Percentiles rank a stretch among this genome's conserved stretches.
Evolutionary conservation across 2,797 vertebrate species (phyloP).

Genomic region (Enteromius treurensis): DNA sequence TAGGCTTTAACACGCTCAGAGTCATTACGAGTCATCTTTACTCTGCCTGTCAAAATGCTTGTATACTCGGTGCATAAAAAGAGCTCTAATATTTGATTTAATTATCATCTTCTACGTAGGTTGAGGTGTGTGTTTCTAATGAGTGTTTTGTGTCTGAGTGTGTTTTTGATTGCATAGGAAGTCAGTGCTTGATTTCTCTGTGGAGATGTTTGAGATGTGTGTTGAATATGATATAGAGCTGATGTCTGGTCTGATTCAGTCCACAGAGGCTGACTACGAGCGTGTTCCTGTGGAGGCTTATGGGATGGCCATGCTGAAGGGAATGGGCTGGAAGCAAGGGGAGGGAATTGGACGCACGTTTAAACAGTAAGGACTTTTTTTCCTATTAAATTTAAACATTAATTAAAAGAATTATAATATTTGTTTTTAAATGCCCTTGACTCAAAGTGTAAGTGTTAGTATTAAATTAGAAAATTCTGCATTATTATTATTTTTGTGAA

Average conservation of each 20-base stretch:
- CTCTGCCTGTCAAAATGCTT: background rate
- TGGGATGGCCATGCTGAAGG: conserved; percentile 88
- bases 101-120: conserved; percentile 40
- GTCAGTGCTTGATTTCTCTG: conserved; percentile 24
- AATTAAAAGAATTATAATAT: background rate
- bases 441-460: background rate
- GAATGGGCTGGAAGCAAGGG: conserved; percentile 90
- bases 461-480: background rate
- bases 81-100: conserved; percentile 27
- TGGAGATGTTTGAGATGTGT: conserved; percentile 30
- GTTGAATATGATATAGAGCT: conserved; percentile 4
- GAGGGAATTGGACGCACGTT: conserved; percentile 89
- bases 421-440: background rate
- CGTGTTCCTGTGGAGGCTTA: conserved; percentile 86
- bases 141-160: background rate
- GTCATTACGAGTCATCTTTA: conserved; percentile 2
- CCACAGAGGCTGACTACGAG: conserved; percentile 87
- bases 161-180: conserved; percentile 14
- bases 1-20: background rate
- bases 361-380: conserved; percentile 81
- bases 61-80: background rate
- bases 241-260: conserved; percentile 66
- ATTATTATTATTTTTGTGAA: background rate
- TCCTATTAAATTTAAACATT: background rate
- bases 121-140: conserved; percentile 31